These are phyloP conservation scores for Orthosia gothica DNA, from an alignment of 2,888 invertebrate species.

Conservation along the genomic window DNA sequence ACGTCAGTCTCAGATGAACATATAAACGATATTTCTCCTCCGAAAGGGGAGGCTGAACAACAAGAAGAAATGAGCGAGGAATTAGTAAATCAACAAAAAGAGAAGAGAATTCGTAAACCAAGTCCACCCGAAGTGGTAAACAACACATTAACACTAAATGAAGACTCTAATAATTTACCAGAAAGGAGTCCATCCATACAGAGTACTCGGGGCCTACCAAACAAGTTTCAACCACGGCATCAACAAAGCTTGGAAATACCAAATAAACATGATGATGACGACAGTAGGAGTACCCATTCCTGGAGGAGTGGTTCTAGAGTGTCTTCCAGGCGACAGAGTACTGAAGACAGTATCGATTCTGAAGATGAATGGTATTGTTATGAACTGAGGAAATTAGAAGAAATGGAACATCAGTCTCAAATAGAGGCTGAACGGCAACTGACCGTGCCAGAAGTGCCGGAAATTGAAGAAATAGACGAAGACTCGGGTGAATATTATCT, in stretches of 20 bases:
- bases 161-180: conserved; percentile 88
- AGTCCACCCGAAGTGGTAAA: conserved; percentile 86
- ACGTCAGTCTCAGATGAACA: conserved; percentile 94
- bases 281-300: conserved; percentile 96
- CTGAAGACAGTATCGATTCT: conserved; percentile 98
- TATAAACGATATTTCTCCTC: conserved; percentile 88
- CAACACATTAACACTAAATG: conserved; percentile 81
- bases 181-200: conserved; percentile 93
- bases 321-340: conserved; percentile 97
- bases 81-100: conserved; percentile 75
- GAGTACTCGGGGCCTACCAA: conserved; percentile 91
- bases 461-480: conserved; percentile 88
- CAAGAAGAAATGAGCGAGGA: conserved; percentile 77
- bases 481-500: conserved; percentile 93
- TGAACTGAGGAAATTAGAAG: conserved; percentile 96
- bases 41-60: conserved; percentile 79
- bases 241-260: conserved; percentile 96
- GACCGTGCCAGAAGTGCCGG: conserved; percentile 92
- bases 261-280: conserved; percentile 95
- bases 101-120: conserved; percentile 79
- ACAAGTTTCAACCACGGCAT: conserved; percentile 93
- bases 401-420: conserved; percentile 95
- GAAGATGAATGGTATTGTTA: conserved; percentile 99
- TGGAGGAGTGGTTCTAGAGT: conserved; percentile 96
- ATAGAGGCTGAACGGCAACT: conserved; percentile 93